Conservation (phyloP, 2,888 invertebrate genomes). For the Platerodrilus igneus region DNA sequence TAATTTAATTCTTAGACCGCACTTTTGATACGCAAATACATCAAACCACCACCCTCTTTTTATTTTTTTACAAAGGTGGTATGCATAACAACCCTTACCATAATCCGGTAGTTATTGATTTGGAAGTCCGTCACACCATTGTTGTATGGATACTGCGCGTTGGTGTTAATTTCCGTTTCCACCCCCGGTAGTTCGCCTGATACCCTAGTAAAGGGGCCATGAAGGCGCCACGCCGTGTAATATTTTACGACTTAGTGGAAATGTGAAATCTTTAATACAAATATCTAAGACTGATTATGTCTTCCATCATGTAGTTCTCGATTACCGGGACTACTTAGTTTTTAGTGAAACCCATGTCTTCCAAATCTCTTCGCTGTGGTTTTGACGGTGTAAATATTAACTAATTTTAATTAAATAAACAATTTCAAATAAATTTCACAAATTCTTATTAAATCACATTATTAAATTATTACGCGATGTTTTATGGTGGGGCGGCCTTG, state of each 20-base stretch:
- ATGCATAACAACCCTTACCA: too few species aligned
- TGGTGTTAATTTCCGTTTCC: conserved; percentile 23
- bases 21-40: too few species aligned
- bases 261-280: conserved; percentile 31
- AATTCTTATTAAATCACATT: too few species aligned
- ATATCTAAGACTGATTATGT: conserved; percentile 50
- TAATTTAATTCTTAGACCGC: too few species aligned
- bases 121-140: conserved; percentile 20
- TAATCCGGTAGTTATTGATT: conserved; percentile 25
- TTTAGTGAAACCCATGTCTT: conserved; percentile 50
- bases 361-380: conserved; percentile 48
- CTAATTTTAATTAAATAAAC: too few species aligned
- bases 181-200: conserved; percentile 26
- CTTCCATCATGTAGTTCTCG: conserved; percentile 45
- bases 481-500: conserved; percentile 43
- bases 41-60: too few species aligned
- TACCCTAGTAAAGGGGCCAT: conserved; percentile 25
- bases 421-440: too few species aligned
- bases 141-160: conserved; percentile 39
- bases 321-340: conserved; percentile 38
- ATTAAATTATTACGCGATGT: too few species aligned
- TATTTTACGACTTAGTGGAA: conserved; percentile 22
- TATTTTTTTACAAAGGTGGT: too few species aligned
- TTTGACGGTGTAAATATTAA: too few species aligned
- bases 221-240: conserved; percentile 21